Evolutionary conservation across 2,888 invertebrate genomes (phyloP).

Genomic region (Aromia moschata): DNA sequence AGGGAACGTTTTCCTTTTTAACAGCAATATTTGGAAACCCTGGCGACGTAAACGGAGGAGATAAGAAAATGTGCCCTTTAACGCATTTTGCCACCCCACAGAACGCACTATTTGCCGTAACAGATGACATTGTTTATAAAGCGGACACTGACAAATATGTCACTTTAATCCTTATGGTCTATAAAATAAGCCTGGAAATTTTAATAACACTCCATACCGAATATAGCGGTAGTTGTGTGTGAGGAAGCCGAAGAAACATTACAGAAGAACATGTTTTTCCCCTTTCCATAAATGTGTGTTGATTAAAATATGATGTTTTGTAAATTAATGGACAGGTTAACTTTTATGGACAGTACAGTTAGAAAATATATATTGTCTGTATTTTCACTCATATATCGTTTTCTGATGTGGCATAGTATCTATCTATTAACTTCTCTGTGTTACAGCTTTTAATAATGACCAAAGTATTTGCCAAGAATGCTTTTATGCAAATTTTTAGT

Average conservation of each 20-base stretch:
- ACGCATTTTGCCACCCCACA: not conserved
- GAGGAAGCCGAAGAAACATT: too few species aligned
- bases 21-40: not conserved
- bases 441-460: slow-evolving; percentile 11
- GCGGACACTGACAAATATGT: not conserved
- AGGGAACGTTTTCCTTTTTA: too few species aligned
- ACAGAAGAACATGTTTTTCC: too few species aligned
- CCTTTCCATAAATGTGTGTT: too few species aligned
- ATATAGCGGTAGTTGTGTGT: too few species aligned
- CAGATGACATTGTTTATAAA: slow-evolving; percentile 4
- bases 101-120: not conserved
- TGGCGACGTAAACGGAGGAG: not conserved
- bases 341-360: not conserved
- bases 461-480: slow-evolving; percentile 19
- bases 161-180: not conserved
- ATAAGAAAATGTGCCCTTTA: not conserved
- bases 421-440: too few species aligned
- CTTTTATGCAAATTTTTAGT: slow-evolving; percentile 22
- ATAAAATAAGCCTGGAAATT: not conserved
- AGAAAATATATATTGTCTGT: not conserved
- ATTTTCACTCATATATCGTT: too few species aligned
- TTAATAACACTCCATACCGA: too few species aligned
- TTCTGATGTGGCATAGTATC: too few species aligned
- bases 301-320: too few species aligned
- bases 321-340: too few species aligned